Percentiles rank a stretch among this genome's conserved stretches.
phyloP scores from a whole-genome alignment of 1,140 invertebrate species.

The Micrasema longulum region DNA sequence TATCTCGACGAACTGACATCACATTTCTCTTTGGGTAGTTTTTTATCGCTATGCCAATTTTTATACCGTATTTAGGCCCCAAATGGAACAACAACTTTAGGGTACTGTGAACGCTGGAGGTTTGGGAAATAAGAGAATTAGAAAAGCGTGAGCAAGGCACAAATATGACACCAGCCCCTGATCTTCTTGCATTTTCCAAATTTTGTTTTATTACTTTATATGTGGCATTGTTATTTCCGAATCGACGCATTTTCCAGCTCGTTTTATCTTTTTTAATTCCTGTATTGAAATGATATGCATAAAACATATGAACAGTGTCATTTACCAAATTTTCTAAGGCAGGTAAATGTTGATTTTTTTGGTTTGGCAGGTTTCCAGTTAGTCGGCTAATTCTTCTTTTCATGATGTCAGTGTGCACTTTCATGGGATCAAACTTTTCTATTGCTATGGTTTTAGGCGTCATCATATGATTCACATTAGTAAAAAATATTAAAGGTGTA shows the following conservation, averaged over 20 bases:
- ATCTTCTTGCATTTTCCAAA: conserved; percentile 37
- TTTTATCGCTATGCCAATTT: conserved; percentile 41
- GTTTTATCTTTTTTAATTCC: conserved; percentile 24
- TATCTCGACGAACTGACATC: conserved; percentile 43
- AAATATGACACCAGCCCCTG: conserved; percentile 41
- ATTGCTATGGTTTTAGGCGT: conserved; percentile 33
- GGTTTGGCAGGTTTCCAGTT: conserved; percentile 18
- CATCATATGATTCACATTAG: conserved; percentile 36
- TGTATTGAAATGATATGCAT: conserved; percentile 36
- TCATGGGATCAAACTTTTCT: conserved; percentile 52
- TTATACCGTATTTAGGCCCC: conserved; percentile 47
- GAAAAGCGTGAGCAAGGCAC: conserved; percentile 38
- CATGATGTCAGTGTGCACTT: conserved; percentile 49
- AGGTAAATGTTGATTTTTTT: neutral
- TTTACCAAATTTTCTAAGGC: conserved; percentile 20
- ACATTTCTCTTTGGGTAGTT: conserved; percentile 49
- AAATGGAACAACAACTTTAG: conserved; percentile 41
- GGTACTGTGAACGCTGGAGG: conserved; percentile 27
- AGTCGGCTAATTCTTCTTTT: conserved; percentile 44
- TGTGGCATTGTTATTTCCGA: conserved; percentile 32
- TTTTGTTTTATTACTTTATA: conserved; percentile 40
- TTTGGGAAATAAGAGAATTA: conserved; percentile 39
- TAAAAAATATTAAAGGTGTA: conserved; percentile 40
- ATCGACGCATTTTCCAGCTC: conserved; percentile 7
- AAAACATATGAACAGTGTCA: conserved; percentile 46